These are phyloP conservation scores for Actinemys pallida DNA, from an alignment of 2,113 vertebrate genomes.

Conservation along the genomic window DNA sequence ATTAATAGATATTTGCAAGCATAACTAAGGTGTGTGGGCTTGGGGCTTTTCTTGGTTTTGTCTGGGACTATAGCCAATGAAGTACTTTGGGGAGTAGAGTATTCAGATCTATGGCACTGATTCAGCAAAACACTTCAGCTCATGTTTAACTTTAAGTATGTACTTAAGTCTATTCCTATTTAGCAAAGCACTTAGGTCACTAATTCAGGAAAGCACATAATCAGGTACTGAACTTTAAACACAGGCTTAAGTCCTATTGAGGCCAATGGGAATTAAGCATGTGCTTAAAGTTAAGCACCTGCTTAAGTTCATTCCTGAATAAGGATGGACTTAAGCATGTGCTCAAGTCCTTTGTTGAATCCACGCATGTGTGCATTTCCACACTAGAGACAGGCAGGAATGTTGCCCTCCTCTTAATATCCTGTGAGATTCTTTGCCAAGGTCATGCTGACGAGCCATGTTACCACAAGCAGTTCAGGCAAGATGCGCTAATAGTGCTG, in stretches of 20 bases:
- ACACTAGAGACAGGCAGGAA: neutral
- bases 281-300: neutral
- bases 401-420: neutral
- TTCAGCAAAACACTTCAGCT: neutral
- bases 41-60: neutral
- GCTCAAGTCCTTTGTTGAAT: neutral
- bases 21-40: neutral
- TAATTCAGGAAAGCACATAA: neutral
- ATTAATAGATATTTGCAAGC: neutral
- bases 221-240: neutral
- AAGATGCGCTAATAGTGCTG: slow-evolving; percentile 58
- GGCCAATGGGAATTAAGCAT: neutral
- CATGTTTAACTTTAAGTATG: accelerated
- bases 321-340: neutral
- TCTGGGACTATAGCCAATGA: slow-evolving; percentile 22
- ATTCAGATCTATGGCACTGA: neutral
- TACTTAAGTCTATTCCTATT: neutral
- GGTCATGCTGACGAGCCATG: neutral
- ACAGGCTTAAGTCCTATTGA: neutral
- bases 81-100: neutral
- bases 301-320: neutral
- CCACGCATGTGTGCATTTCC: neutral
- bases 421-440: neutral
- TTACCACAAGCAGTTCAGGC: slow-evolving; percentile 48
- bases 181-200: neutral